Percentiles rank a stretch among this genome's conserved stretches.
phyloP scores from a whole-genome alignment of 64 coral and sea anemone genomes.

The Orbicella faveolata region DNA sequence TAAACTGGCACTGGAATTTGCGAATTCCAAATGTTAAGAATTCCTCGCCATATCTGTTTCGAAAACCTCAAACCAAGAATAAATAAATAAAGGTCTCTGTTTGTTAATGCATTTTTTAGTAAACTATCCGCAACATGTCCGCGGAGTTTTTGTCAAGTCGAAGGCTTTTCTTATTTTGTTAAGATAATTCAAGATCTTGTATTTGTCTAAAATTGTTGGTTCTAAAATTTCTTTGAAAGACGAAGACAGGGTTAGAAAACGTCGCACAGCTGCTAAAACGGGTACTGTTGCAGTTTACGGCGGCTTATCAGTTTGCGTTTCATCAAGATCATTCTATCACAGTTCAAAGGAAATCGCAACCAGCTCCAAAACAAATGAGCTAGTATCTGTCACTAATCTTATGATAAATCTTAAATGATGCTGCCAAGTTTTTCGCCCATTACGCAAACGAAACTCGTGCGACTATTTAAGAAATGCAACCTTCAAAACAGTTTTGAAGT shows the following conservation, averaged over 20 bases:
- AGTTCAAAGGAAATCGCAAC: too few relatives aligned
- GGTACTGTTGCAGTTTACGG: neutral
- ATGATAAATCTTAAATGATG: neutral
- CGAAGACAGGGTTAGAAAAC: neutral
- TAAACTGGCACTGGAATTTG: neutral
- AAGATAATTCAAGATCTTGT: neutral
- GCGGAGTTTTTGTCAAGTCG: neutral
- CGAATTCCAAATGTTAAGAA: conserved; percentile 10
- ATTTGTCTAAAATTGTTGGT: neutral
- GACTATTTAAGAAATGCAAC: conserved; percentile 3
- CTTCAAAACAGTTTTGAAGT: neutral
- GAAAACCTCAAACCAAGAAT: conserved; percentile 25
- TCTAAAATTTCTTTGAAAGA: neutral
- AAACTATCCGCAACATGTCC: conserved; percentile 14
- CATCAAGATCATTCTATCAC: too few relatives aligned
- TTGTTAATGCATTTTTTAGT: neutral
- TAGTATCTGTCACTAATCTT: neutral
- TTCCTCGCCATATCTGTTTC: conserved; percentile 5
- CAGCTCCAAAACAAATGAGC: neutral
- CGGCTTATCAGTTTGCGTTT: neutral
- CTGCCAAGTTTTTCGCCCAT: neutral
- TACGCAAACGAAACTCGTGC: neutral
- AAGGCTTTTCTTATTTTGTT: neutral
- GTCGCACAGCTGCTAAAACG: neutral
- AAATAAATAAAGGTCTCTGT: conserved; percentile 21